phyloP scores from a whole-genome alignment of 1,140 invertebrate species.

The Lepidurus arcticus region DNA sequence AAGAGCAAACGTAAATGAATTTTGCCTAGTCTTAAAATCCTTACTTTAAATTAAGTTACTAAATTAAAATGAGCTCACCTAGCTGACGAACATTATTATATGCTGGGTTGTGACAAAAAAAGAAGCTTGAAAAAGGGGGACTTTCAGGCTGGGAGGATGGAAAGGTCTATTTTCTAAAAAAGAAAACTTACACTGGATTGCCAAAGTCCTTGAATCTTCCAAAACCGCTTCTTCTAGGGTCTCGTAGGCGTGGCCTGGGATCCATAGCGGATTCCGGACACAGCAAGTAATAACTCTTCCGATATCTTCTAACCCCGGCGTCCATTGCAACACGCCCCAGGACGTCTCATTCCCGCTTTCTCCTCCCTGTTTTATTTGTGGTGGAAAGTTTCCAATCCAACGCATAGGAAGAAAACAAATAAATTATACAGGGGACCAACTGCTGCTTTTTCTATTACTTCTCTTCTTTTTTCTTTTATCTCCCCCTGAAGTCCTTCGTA shows the following conservation, averaged over 20 bases:
- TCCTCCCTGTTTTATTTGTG: neutral
- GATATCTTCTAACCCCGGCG: constrained; percentile 1
- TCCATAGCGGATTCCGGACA: constrained; percentile 21
- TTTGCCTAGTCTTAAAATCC: too few relatives aligned
- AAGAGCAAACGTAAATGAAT: too few relatives aligned
- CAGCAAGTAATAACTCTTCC: constrained; percentile 11
- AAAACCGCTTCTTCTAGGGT: neutral
- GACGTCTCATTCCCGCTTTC: constrained; percentile 12
- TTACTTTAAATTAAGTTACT: too few relatives aligned
- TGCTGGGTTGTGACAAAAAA: too few relatives aligned
- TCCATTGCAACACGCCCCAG: constrained; percentile 17
- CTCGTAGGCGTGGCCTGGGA: neutral
- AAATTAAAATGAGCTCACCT: too few relatives aligned
- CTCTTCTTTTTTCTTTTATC: neutral
- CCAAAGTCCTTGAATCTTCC: constrained; percentile 3
- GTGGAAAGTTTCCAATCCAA: neutral
- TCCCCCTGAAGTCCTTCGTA: neutral
- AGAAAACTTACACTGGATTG: constrained; percentile 13
- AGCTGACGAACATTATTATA: too few relatives aligned
- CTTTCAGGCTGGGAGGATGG: too few relatives aligned
- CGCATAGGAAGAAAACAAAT: neutral
- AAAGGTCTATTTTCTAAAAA: neutral
- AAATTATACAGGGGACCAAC: constrained; percentile 10
- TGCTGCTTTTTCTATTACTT: constrained; percentile 19
- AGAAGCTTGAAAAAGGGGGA: too few relatives aligned